These are phyloP conservation scores for Enteromius argenteus DNA, from an alignment of 2,797 vertebrate species.

Conservation along the genomic window DNA sequence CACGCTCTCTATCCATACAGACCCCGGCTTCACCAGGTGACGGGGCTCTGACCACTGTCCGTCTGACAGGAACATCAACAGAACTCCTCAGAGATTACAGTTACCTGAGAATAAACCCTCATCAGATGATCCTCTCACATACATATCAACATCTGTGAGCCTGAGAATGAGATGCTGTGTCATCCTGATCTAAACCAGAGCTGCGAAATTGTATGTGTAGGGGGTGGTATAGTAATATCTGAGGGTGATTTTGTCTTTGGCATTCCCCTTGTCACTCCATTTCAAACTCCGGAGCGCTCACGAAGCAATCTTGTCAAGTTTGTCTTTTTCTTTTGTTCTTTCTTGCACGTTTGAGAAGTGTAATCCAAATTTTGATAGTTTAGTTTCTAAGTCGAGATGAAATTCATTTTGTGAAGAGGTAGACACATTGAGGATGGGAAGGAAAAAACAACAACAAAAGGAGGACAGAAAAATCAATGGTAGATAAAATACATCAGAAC, in stretches of 20 bases:
- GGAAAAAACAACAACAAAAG: constrained; percentile 62
- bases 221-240: background rate
- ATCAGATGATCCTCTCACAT: constrained; percentile 1
- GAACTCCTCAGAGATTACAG: constrained; percentile 58
- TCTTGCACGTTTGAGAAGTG: constrained; percentile 53
- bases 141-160: background rate
- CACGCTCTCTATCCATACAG: constrained; percentile 23
- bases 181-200: background rate
- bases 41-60: constrained; percentile 61
- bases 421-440: constrained; percentile 52
- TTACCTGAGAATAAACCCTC: constrained; percentile 40
- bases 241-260: background rate
- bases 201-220: constrained; percentile 5
- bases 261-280: background rate
- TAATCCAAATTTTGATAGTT: constrained; percentile 77
- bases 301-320: constrained; percentile 12
- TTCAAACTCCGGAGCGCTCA: background rate
- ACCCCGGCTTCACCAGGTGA: constrained; percentile 63
- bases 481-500: constrained; percentile 81
- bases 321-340: constrained; percentile 37
- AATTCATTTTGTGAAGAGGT: constrained; percentile 70
- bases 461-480: constrained; percentile 80
- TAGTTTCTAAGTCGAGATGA: constrained; percentile 75
- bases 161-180: background rate
- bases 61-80: constrained; percentile 65